phyloP scores from a whole-genome alignment of 2,888 invertebrate species.

The Drosophila atroscutellata region DNA sequence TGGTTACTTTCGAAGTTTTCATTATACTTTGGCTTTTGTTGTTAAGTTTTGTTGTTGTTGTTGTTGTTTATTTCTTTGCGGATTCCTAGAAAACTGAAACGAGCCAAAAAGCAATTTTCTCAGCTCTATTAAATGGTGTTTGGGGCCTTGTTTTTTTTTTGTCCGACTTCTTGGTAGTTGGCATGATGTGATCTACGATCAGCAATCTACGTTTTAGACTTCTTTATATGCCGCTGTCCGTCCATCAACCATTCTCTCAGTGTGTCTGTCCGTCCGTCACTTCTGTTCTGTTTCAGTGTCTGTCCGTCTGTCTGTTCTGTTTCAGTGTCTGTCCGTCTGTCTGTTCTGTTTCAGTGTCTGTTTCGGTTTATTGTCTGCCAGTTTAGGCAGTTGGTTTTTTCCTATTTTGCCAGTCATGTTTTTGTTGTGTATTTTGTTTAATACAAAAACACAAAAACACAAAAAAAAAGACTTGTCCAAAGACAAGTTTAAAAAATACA shows the following conservation, averaged over 20 bases:
- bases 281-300: not conserved
- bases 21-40: conserved; percentile 1
- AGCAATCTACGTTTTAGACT: conserved; percentile 12
- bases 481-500: conserved; percentile 9
- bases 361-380: conserved; percentile 16
- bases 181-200: conserved; percentile 23
- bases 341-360: not conserved
- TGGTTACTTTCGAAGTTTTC: conserved; percentile 24
- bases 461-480: conserved; percentile 11
- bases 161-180: not conserved
- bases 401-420: conserved; percentile 43
- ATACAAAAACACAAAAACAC: conserved; percentile 1
- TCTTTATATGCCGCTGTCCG: conserved; percentile 14
- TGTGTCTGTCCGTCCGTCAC: not conserved
- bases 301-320: not conserved
- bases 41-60: not conserved
- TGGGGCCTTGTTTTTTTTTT: not conserved
- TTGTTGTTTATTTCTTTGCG: conserved; percentile 4
- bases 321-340: not conserved
- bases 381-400: conserved; percentile 26
- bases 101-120: conserved; percentile 34
- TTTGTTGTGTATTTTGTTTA: conserved; percentile 5
- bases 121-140: conserved; percentile 30
- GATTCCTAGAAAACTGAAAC: conserved; percentile 27
- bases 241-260: conserved; percentile 5